A percentile compares a stretch with the other conserved stretches of the same genome.
Conservation (phyloP, 2,113 vertebrate genomes). For the Chauna torquata region DNA sequence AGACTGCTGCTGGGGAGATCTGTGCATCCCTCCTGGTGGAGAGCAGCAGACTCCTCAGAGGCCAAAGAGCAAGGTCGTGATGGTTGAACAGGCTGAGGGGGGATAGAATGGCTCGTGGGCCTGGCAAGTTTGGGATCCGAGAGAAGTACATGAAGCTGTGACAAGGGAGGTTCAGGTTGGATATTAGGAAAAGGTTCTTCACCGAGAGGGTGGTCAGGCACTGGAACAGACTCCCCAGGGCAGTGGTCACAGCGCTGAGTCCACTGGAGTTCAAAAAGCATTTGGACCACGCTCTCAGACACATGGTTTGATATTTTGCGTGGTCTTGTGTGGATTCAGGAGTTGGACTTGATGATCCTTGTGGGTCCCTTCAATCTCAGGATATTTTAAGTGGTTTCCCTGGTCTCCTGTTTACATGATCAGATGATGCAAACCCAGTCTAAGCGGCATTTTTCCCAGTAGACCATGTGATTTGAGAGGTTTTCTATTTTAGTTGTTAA, state of each 20-base stretch:
- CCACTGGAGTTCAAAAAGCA: too few relatives aligned
- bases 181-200: neutral
- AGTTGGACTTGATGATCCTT: neutral
- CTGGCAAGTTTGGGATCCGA: neutral
- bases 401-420: rapidly evolving
- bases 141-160: too few relatives aligned
- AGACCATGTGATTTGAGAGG: rapidly evolving
- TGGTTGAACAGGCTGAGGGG: neutral
- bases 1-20: neutral
- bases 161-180: neutral
- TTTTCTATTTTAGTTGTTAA: rapidly evolving
- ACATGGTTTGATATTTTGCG: too few relatives aligned
- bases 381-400: too few relatives aligned
- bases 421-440: too few relatives aligned
- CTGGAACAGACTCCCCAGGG: too few relatives aligned
- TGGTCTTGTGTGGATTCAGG: too few relatives aligned
- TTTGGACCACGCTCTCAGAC: too few relatives aligned
- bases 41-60: neutral
- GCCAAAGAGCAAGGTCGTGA: neutral
- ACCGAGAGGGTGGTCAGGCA: too few relatives aligned
- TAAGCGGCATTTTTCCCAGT: neutral
- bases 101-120: neutral
- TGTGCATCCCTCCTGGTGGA: too few relatives aligned
- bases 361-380: neutral
- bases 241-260: too few relatives aligned